Conservation (phyloP, 1,140 invertebrate species). For the Pseudomyrmex flavicornis region DNA sequence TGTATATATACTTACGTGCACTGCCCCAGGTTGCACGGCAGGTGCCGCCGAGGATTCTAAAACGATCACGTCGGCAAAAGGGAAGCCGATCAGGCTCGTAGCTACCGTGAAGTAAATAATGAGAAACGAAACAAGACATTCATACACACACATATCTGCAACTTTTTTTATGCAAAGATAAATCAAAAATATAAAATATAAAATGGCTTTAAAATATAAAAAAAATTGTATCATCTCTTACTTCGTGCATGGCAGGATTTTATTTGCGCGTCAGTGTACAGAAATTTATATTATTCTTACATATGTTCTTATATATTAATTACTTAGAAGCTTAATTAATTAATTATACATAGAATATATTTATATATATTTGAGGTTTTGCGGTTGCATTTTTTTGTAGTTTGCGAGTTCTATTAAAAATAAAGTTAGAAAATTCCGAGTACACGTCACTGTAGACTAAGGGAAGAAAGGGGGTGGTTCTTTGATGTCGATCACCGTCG, state of each 20-base stretch:
- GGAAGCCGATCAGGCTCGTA: slow-evolving; percentile 36
- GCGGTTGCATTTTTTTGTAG: no score
- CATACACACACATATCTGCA: no score
- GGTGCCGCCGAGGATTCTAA: slow-evolving; percentile 69
- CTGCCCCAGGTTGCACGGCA: slow-evolving; percentile 69
- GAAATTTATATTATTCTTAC: no score
- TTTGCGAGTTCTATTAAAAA: not conserved
- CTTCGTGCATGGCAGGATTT: no score
- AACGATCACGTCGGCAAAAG: slow-evolving; percentile 35
- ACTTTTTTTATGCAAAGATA: not conserved
- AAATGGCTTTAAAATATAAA: not conserved
- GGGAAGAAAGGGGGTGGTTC: slow-evolving; percentile 5
- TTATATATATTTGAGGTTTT: no score
- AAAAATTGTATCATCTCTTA: not conserved
- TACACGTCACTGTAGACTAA: not conserved
- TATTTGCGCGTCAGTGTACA: no score
- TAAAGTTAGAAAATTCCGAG: slow-evolving; percentile 3
- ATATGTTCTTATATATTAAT: no score
- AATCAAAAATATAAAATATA: not conserved
- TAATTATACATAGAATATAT: no score
- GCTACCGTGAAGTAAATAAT: slow-evolving; percentile 21
- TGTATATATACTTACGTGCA: slow-evolving; percentile 54
- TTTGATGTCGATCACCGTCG: slow-evolving; percentile 42
- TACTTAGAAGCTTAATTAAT: no score
- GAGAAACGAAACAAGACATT: not conserved